Evolutionary conservation across 2,797 vertebrate species (phyloP), one percentile per base, ranked within the genome.

Genomic region (Myotis findleyi): DNA sequence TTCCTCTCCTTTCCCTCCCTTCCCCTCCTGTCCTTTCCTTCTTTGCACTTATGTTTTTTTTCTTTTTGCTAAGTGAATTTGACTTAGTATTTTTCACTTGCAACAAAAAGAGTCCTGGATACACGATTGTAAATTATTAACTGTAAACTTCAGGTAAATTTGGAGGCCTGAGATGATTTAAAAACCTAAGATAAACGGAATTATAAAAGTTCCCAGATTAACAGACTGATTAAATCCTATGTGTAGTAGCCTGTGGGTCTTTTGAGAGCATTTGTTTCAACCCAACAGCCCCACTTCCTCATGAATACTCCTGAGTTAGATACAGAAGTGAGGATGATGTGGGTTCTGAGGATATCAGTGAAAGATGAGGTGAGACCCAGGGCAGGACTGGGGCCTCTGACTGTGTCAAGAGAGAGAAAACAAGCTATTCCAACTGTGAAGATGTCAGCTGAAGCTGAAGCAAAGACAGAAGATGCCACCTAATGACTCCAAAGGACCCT

Each of bases 41-140:
- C 5, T 47, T 53, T 69, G 69, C 36, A 51, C 51, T 75, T 71
- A 25, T 23, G 18, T 77, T 62, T 9, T 11, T 73, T 38, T 69
- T 41, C 30, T 71, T 79, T 25, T 86, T 89, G 27, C 7, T 72
- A 57, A 73, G 8, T 82, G 51, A 92, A 75, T 92, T 83, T 94
- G 68, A 76, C 21, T 87, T 88, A 25, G 5, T 38, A 84, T 68
- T 87, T 91, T 64, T 33, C 44, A 85, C 30, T 91, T 89, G 51
- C 3, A 86, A 68, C 23, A 17, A 44, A 87, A 64, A 76, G 23
- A 53, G 33, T 69, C n/a, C 20, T 84, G 53, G 82, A 30, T 23
- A 55, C 3, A 33, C 86, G 30, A 51, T 23, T 27, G 30, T 18
- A 64, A 91, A 51, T 84, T 75, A 81, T 51, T 72, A 68, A 44